Evolutionary conservation across 2,113 vertebrate genomes (phyloP).

Genomic region (Glaucidium brasilianum): DNA sequence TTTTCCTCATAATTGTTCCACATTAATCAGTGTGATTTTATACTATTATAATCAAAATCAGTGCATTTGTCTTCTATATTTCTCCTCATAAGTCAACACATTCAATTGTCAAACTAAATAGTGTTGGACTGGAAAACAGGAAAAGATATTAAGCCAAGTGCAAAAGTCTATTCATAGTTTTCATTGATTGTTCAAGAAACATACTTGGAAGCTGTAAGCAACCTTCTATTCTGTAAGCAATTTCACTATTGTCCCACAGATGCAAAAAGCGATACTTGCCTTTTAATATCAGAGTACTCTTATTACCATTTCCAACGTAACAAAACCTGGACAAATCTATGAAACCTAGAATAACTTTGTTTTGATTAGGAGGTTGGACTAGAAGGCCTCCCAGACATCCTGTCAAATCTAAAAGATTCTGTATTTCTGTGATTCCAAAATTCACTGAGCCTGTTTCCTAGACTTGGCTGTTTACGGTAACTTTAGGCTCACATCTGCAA

Average conservation of each 20-base stretch:
- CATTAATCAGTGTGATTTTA: slow-evolving; percentile 15
- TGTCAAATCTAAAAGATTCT: background rate
- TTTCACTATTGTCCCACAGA: background rate
- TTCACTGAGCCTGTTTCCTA: background rate
- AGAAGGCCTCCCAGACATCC: background rate
- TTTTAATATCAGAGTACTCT: background rate
- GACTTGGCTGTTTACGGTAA: background rate
- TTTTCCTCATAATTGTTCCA: background rate
- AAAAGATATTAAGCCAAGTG: background rate
- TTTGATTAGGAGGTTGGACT: background rate
- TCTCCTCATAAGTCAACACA: background rate
- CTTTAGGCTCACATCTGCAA: background rate
- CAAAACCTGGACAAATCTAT: background rate
- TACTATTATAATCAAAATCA: slow-evolving; percentile 3
- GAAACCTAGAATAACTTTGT: background rate
- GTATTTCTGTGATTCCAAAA: background rate
- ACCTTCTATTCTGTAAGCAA: background rate
- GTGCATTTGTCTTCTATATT: background rate
- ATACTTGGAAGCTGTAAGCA: background rate
- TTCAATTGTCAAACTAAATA: background rate
- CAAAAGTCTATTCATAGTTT: background rate
- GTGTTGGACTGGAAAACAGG: background rate
- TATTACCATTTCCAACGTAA: background rate
- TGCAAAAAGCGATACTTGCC: background rate
- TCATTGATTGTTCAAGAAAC: background rate